Evolutionary conservation across 2,888 invertebrate genomes (phyloP).

Genomic region (Drosophila suboccidentalis): DNA sequence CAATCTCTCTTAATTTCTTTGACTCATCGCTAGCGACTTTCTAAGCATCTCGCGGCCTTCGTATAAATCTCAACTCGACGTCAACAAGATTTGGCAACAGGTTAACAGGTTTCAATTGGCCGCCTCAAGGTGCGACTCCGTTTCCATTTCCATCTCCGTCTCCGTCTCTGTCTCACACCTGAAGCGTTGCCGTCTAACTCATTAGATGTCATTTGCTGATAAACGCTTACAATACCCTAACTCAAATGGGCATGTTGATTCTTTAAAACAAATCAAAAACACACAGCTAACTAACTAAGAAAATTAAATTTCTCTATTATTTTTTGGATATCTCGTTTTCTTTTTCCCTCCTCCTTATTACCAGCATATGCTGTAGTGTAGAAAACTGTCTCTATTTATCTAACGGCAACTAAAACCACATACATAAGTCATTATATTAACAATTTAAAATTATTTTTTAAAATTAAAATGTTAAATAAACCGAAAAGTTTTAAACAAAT

Average conservation of each 20-base stretch:
- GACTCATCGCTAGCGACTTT: constrained; percentile 65
- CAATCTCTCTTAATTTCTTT: constrained; percentile 26
- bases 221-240: constrained; percentile 57
- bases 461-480: no score
- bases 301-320: no score
- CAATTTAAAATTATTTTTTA: no score
- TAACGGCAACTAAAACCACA: no score
- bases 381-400: no score
- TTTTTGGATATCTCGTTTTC: no score
- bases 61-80: constrained; percentile 33
- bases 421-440: no score
- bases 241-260: neutral
- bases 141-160: constrained; percentile 27
- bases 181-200: constrained; percentile 70
- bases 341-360: no score
- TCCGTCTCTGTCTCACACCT: constrained; percentile 56
- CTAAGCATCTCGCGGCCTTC: constrained; percentile 53
- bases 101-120: constrained; percentile 71
- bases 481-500: no score
- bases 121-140: constrained; percentile 61
- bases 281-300: no score
- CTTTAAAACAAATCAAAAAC: neutral
- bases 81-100: constrained; percentile 73
- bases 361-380: no score
- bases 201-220: constrained; percentile 80